A percentile compares a stretch with the other conserved stretches of the same genome.
Evolutionary conservation across 2,797 vertebrate species (phyloP).

Genomic region (Pantherophis vulpinus): DNA sequence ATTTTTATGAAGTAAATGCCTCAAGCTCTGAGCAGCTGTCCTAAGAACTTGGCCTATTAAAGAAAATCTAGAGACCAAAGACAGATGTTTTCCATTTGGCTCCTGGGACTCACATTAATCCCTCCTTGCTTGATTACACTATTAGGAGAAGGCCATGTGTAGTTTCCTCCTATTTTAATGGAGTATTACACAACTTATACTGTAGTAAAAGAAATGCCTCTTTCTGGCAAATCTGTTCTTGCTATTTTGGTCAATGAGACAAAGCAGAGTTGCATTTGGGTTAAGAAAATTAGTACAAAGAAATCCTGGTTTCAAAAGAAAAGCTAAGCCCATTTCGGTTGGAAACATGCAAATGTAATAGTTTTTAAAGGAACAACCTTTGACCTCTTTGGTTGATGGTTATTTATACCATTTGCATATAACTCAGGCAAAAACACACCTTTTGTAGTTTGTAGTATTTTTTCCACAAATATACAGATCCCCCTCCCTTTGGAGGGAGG

Average conservation of each 20-base stretch:
- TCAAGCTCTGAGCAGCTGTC: conserved; percentile 14
- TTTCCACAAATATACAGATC: neutral
- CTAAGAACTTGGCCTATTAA: conserved; percentile 3
- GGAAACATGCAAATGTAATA: neutral
- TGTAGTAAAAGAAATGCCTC: conserved; percentile 6
- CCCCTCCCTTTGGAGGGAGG: too few species aligned
- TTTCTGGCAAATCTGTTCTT: neutral
- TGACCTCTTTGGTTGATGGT: neutral
- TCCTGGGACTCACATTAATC: neutral
- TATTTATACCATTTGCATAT: neutral
- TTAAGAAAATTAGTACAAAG: neutral
- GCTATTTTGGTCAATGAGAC: conserved; percentile 2
- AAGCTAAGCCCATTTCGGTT: neutral
- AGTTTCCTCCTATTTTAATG: conserved; percentile 4
- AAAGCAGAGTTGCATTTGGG: neutral
- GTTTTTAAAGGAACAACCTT: neutral
- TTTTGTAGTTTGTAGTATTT: neutral
- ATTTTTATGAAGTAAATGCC: neutral
- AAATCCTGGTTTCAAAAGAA: neutral
- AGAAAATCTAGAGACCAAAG: neutral
- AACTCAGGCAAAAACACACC: neutral
- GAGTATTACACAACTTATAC: conserved; percentile 14
- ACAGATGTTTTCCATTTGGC: conserved; percentile 18
- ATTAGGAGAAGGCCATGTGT: conserved; percentile 8
- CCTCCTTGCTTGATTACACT: neutral